These are phyloP conservation scores for Choloepus didactylus DNA, from an alignment of 2,797 vertebrate genomes.

Conservation along the genomic window DNA sequence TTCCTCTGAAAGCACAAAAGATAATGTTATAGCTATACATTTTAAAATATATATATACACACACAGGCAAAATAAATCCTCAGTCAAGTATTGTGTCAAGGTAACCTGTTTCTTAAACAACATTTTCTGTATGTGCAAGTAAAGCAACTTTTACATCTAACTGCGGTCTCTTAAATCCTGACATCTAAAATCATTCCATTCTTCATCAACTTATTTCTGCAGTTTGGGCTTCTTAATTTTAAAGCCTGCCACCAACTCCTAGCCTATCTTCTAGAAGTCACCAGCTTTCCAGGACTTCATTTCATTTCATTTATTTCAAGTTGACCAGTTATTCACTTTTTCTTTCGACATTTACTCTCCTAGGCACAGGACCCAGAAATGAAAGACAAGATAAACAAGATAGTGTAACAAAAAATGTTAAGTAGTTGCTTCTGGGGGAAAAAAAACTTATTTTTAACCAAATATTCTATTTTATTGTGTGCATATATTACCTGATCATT, in stretches of 20 bases:
- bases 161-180: constrained; percentile 41
- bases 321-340: neutral
- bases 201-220: constrained; percentile 12
- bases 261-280: neutral
- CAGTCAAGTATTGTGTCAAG: no score
- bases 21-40: neutral
- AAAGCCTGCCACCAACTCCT: neutral
- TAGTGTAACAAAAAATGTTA: neutral
- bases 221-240: constrained; percentile 47
- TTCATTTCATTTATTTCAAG: constrained; percentile 43
- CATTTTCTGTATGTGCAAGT: neutral
- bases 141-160: constrained; percentile 32
- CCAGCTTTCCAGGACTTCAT: neutral
- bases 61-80: neutral
- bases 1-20: constrained; percentile 91
- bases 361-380: neutral
- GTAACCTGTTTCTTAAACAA: neutral
- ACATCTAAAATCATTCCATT: neutral
- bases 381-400: neutral
- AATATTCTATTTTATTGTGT: neutral
- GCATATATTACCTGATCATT: neutral
- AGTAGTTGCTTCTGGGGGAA: neutral
- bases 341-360: constrained; percentile 7
- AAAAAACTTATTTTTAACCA: constrained; percentile 14
- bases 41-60: neutral